Evolutionary conservation across 2,888 invertebrate species (phyloP), one percentile per base, ranked within the genome.

Genomic region (Lypha dubia): DNA sequence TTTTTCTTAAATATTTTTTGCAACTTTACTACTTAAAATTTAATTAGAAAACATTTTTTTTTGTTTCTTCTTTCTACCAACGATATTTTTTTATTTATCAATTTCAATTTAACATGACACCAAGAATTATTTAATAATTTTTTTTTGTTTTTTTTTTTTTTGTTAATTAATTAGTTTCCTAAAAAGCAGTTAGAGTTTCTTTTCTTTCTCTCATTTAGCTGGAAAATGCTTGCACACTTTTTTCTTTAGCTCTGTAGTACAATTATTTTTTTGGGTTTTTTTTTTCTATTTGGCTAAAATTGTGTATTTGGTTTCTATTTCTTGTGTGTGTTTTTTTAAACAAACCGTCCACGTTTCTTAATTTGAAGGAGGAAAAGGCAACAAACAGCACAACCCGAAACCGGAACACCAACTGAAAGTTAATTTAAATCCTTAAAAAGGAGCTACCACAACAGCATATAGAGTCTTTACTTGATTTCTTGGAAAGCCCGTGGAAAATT

Each of bases 311-410:
- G n/a, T 83, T 83, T 84, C 76, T 80, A 65, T 56, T 65, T 73
- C 81, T 77, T 77, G 76, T 84, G 56, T 76, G 76, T 87, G n/a
- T n/a, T n/a, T 86, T 86, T 82, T 79, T 65, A 86, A 82, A 87
- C 86, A 86, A 87, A 87, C 86, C 87, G 84, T 83, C 75, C 87
- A 86, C 88, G 86, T 80, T 79, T 75, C 77, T 82, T 79, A 46
- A 88, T 70, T 87, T 88, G 89, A 89, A 91, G 91, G 89, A 91
- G 89, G 89, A 92, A 89, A 92, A 92, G 92, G 91, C 92, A 92
- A 91, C 92, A 91, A 91, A 92, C 92, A 92, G 92, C 92, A 92
- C 92, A 92, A 92, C 92, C 92, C 92, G 92, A 92, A 92, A 92
- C 92, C 92, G 92, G 92, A 92, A 92, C 92, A 92, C 92, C 92